phyloP scores from a whole-genome alignment of 1,140 invertebrate species.

The Drosophila littoralis region DNA sequence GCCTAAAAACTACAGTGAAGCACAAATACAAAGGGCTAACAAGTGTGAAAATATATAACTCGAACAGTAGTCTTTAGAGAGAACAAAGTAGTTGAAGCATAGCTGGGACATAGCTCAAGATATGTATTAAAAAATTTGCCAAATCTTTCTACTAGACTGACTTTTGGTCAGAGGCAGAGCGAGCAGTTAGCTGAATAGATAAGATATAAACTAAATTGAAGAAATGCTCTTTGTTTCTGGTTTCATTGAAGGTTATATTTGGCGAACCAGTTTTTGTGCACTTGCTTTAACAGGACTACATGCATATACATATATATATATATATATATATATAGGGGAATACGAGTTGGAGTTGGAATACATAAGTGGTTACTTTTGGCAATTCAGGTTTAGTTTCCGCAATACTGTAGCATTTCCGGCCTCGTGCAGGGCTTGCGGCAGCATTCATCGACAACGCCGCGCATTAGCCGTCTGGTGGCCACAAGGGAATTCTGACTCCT shows the following conservation, averaged over 20 bases:
- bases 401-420: slow-evolving; percentile 26
- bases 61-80: too few relatives aligned
- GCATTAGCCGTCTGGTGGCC: slow-evolving; percentile 34
- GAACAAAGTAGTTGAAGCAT: too few relatives aligned
- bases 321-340: not conserved
- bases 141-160: too few relatives aligned
- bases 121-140: too few relatives aligned
- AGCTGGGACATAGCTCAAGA: too few relatives aligned
- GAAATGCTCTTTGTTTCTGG: too few relatives aligned
- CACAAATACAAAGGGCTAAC: not conserved
- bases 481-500: slow-evolving; percentile 29
- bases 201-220: too few relatives aligned
- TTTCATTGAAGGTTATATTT: too few relatives aligned
- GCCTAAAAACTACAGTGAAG: slow-evolving; percentile 23
- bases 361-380: not conserved
- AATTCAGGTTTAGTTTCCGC: slow-evolving; percentile 13
- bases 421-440: slow-evolving; percentile 35
- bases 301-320: not conserved
- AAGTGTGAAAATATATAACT: not conserved
- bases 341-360: not conserved
- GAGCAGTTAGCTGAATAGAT: too few relatives aligned
- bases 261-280: slow-evolving; percentile 8
- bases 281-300: slow-evolving; percentile 24
- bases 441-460: slow-evolving; percentile 57
- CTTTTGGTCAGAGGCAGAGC: too few relatives aligned